Evolutionary conservation across 2,888 invertebrate species (phyloP), one percentile per base, ranked within the genome.

Genomic region (Iselma pallidipennis): DNA sequence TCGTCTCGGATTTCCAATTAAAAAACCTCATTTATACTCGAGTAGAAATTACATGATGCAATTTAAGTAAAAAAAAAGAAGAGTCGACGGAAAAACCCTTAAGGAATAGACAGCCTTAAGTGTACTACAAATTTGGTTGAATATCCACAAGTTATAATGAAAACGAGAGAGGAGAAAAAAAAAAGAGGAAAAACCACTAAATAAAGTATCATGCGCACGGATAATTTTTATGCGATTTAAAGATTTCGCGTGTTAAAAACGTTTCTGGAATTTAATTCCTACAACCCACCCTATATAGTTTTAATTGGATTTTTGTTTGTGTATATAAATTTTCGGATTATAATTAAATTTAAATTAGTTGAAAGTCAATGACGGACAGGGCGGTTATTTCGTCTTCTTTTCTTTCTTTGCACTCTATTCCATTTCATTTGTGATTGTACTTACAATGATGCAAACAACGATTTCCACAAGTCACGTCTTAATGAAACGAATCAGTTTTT

Each of bases 21-120:
- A 80, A 81, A 81, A 81, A 80, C 79, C 81, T 81, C 80, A 80
- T 81, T 81, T 81, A 80, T 79, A 79, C 80, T 77, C 72, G 76
- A 78, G 78, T 71, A 78, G 78, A 79, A 81, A 81, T 81, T 80
- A 80, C 80, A 80, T 75, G 78, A 78, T 77, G 79, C 79, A 78
- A 80, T 81, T 81, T 78, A 77, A 79, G n/a, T n/a, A n/a, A n/a
- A n/a, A n/a, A n/a, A n/a, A n/a, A n/a, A n/a, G n/a, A 80, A 78
- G 78, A 69, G 72, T 72, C 45, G 45, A 23, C 21, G 71, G 73
- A 71, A 63, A 65, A 67, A 55, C 55, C 66, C 66, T 68, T 71
- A 69, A 66, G 67, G 71, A 74, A 79, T 71, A 70, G 63, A 66
- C 68, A 23, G 23, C 78, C 77, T 74, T 78, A 79, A 74, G 67